Evolutionary conservation across 2,888 invertebrate species (phyloP).

Genomic region (Yponomeuta sedellus): DNA sequence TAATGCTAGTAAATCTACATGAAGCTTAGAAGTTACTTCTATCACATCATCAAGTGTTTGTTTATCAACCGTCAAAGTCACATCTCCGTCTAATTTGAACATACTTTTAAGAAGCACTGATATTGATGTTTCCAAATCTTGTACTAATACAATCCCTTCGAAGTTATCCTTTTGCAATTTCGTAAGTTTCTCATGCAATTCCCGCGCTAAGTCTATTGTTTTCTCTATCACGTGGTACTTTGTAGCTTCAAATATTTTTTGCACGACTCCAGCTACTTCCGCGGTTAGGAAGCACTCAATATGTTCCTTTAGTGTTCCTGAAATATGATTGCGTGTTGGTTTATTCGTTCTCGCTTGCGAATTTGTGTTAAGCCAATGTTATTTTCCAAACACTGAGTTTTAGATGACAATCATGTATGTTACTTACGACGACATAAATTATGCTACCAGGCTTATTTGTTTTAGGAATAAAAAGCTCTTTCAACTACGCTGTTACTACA

Average conservation of each 20-base stretch:
- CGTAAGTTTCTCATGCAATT: conserved; percentile 25
- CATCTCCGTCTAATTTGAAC: background rate
- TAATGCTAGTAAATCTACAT: background rate
- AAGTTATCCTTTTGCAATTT: background rate
- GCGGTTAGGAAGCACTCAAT: conserved; percentile 36
- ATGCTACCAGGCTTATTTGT: background rate
- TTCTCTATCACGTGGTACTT: conserved; percentile 29
- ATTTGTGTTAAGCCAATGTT: background rate
- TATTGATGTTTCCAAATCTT: background rate
- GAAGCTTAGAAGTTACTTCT: background rate
- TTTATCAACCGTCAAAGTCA: background rate
- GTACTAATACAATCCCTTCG: background rate
- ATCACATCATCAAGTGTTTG: background rate
- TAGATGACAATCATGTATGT: background rate
- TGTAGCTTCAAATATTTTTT: conserved; percentile 25
- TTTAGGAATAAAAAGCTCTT: no score
- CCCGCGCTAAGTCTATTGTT: conserved; percentile 28
- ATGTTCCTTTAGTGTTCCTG: conserved; percentile 28
- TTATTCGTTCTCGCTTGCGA: background rate
- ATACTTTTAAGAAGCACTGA: background rate
- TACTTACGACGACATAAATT: background rate
- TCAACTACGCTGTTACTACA: no score
- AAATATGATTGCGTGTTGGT: conserved; percentile 15
- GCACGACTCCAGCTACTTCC: conserved; percentile 27
- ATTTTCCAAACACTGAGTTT: background rate